Evolutionary conservation across 1,140 invertebrate species (phyloP), one percentile per base, ranked within the genome.

Genomic region (Solenopsis invicta): DNA sequence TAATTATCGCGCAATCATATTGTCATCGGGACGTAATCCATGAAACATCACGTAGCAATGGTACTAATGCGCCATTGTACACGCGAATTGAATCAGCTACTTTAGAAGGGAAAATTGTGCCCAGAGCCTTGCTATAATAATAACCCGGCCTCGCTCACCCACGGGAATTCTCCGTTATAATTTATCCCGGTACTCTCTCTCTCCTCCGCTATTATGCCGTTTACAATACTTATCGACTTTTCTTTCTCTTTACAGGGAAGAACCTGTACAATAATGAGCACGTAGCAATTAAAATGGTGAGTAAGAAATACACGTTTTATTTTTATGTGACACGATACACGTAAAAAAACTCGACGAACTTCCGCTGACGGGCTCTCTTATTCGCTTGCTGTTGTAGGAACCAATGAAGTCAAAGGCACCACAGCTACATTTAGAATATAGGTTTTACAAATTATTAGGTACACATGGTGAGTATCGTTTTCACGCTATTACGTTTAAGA

Each of bases 211-310:
- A 76, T 82, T 74, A 71, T 54, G 85, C 52, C 62, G 61, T 90
- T 87, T 62, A 61, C 76, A 29, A 54, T 50, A 62, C 88, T 80
- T n/a, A 24, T 75, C 21, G 29, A 52, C 77, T 90, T 93, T 95
- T 94, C 94, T 94, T 95, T 96, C 91, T 95, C 93, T 97, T 84
- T 98, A 75, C 96, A 99, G 98, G 98, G 88, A 99, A 99, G 97
- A 99, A 99, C 96, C 97, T 99, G 92, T 99, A 99, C 97, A 99
- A 99, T 97, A 99, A 99, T 97, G 99, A 99, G 97, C 99, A 99
- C 97, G 99, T 99, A 96, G 99, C 99, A 94, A 99, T 99, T 96
- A 99, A 99, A 97, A 98, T 99, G 98, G 97, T 97, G 94, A 97
- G 97, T 96, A 74, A 84, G 56, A 61, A n/a, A 12, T 2, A 50